Percentiles rank a stretch among this genome's conserved stretches.
phyloP scores from a whole-genome alignment of 2,888 invertebrate genomes.

The Phortica magna region DNA sequence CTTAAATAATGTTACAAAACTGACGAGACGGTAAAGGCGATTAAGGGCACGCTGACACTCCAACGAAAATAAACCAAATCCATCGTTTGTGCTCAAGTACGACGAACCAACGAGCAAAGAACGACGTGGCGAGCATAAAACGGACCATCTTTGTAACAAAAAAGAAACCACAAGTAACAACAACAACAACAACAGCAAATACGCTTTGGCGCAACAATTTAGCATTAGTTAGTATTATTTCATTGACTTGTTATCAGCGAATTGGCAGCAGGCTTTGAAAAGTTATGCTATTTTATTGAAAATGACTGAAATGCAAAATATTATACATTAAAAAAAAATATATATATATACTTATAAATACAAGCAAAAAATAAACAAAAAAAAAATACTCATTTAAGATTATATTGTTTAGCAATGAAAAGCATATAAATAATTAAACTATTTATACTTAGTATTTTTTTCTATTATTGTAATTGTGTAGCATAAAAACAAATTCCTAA shows the following conservation, averaged over 20 bases:
- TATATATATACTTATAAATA: background rate
- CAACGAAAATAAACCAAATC: slow-evolving; percentile 19
- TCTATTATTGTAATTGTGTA: slow-evolving; percentile 21
- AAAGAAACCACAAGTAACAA: background rate
- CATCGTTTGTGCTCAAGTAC: background rate
- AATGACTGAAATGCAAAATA: slow-evolving; percentile 63
- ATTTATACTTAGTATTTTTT: slow-evolving; percentile 40
- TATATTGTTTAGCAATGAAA: slow-evolving; percentile 65
- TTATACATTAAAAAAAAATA: background rate
- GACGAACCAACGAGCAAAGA: background rate
- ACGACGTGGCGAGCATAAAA: background rate
- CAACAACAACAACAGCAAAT: background rate
- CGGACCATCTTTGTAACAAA: background rate
- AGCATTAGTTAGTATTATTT: slow-evolving; percentile 5
- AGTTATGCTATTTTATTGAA: slow-evolving; percentile 28
- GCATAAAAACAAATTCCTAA: slow-evolving; percentile 25
- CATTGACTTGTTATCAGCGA: background rate
- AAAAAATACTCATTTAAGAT: slow-evolving; percentile 43
- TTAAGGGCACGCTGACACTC: background rate
- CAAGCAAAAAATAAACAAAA: background rate
- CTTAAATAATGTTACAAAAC: background rate
- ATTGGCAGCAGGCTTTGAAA: slow-evolving; percentile 1
- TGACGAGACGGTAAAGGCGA: background rate
- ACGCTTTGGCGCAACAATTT: background rate
- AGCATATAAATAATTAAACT: slow-evolving; percentile 15